phyloP scores from a whole-genome alignment of 2,113 vertebrate genomes.

The Polyodon spathula region DNA sequence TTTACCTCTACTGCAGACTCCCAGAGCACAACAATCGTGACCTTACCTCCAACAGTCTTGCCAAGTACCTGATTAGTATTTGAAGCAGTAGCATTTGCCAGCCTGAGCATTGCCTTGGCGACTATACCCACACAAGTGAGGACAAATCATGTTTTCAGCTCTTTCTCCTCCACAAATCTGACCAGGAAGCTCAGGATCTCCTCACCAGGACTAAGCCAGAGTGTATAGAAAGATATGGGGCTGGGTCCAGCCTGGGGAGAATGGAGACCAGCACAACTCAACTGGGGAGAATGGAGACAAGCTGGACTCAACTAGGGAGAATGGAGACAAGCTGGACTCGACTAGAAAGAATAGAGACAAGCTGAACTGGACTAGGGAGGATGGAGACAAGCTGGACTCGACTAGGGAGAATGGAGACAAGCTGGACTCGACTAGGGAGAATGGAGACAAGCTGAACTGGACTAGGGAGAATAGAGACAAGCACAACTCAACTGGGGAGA shows the following conservation, averaged over 20 bases:
- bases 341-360: too few relatives aligned
- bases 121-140: constrained; percentile 75
- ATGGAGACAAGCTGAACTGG: too few relatives aligned
- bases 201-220: constrained; percentile 47
- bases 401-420: too few relatives aligned
- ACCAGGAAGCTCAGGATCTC: constrained; percentile 58
- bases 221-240: constrained; percentile 39
- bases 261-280: neutral
- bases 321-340: too few relatives aligned
- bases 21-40: constrained; percentile 42
- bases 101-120: constrained; percentile 70
- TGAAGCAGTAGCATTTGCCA: constrained; percentile 69
- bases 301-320: too few relatives aligned
- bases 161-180: constrained; percentile 50
- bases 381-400: too few relatives aligned
- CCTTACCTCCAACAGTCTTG: constrained; percentile 57
- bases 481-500: too few relatives aligned
- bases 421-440: too few relatives aligned
- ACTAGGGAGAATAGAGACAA: too few relatives aligned
- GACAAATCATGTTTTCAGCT: constrained; percentile 72
- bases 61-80: constrained; percentile 74
- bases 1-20: constrained; percentile 59
- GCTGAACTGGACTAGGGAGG: too few relatives aligned
- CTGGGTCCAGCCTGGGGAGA: constrained; percentile 34
- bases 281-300: too few relatives aligned